Percentiles rank a stretch among this genome's conserved stretches.
Conservation (phyloP, 2,888 invertebrate species). For the Drosophila imparisetae region DNA sequence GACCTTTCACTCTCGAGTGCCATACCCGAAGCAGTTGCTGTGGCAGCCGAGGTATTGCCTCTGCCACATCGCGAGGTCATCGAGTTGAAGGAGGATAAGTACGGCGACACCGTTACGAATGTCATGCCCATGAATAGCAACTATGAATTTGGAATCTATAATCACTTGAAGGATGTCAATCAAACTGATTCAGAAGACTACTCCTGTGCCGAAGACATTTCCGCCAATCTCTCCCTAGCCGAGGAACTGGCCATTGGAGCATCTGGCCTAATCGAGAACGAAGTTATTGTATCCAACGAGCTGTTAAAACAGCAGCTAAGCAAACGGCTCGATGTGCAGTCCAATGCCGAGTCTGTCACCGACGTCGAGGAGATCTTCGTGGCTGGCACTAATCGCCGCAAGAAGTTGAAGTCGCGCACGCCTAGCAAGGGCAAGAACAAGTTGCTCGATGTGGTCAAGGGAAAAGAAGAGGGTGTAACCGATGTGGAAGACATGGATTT, state of each 20-base stretch:
- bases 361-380: slow-evolving; percentile 85
- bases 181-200: slow-evolving; percentile 84
- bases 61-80: slow-evolving; percentile 85
- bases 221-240: slow-evolving; percentile 45
- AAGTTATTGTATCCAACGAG: slow-evolving; percentile 79
- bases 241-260: slow-evolving; percentile 51
- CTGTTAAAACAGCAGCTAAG: slow-evolving; percentile 75
- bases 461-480: slow-evolving; percentile 71
- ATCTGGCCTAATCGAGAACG: slow-evolving; percentile 69
- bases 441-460: slow-evolving; percentile 67
- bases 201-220: slow-evolving; percentile 79
- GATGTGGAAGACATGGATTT: slow-evolving; percentile 85
- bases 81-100: slow-evolving; percentile 83
- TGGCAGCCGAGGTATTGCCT: slow-evolving; percentile 79
- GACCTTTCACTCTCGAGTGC: slow-evolving; percentile 57
- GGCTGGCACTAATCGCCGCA: slow-evolving; percentile 80
- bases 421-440: slow-evolving; percentile 79
- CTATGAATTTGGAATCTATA: slow-evolving; percentile 80
- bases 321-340: slow-evolving; percentile 76
- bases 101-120: slow-evolving; percentile 84
- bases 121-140: slow-evolving; percentile 85
- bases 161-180: slow-evolving; percentile 83
- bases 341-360: slow-evolving; percentile 84
- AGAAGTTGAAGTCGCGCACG: slow-evolving; percentile 81
- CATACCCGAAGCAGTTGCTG: slow-evolving; percentile 41